Conservation (phyloP, 2,113 vertebrate species). For the Rhipidura dahli region DNA sequence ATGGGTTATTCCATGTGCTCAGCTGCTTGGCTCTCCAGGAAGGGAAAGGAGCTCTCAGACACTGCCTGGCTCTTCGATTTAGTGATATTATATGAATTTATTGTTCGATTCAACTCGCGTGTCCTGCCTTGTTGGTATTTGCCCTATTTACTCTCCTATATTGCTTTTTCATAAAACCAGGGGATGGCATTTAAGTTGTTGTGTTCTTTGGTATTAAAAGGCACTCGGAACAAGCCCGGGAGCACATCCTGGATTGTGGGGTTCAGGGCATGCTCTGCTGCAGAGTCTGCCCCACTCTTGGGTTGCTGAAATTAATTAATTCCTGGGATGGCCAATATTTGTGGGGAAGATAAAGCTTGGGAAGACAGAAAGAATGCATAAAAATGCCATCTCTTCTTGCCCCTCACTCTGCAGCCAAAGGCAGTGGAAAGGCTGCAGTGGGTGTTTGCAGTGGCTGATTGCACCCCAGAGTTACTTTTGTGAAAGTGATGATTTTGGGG, state of each 20-base stretch:
- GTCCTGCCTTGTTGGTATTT: constrained; percentile 94
- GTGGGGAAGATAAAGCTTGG: not conserved
- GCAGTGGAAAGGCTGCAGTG: not conserved
- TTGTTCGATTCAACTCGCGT: constrained; percentile 85
- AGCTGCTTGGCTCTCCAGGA: constrained; percentile 11
- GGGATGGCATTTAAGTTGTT: constrained; percentile 96
- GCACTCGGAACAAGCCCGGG: constrained; percentile 79
- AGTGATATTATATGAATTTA: constrained; percentile 76
- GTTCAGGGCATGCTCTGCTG: constrained; percentile 81
- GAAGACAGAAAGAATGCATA: not conserved
- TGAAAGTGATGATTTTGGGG: not conserved
- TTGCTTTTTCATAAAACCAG: constrained; percentile 90
- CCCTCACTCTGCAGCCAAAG: not conserved
- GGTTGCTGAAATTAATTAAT: constrained; percentile 72
- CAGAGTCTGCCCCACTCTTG: constrained; percentile 78
- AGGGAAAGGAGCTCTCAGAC: not conserved
- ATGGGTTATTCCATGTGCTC: constrained; percentile 43
- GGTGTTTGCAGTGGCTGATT: not conserved
- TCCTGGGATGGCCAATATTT: constrained; percentile 33
- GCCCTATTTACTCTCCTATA: constrained; percentile 97
- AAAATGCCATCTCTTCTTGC: not conserved
- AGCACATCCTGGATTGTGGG: constrained; percentile 84
- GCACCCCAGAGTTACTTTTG: not conserved
- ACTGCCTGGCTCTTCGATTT: constrained; percentile 21
- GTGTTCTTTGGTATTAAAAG: constrained; percentile 93